Percentiles rank a stretch among this genome's conserved stretches.
Evolutionary conservation across 2,113 vertebrate genomes (phyloP).

Genomic region (Mustela nigripes): DNA sequence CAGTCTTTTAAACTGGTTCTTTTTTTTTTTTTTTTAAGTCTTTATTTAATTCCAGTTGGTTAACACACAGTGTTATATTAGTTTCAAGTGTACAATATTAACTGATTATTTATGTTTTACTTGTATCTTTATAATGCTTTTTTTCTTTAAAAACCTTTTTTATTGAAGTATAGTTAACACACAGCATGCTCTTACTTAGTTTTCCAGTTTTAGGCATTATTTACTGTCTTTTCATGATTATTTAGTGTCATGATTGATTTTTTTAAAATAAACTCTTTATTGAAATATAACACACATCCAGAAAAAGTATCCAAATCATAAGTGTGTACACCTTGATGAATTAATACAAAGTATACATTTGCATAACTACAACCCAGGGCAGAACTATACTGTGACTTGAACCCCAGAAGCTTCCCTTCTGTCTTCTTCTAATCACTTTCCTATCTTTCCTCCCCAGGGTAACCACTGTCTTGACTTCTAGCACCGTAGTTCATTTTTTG

Average conservation of each 20-base stretch:
- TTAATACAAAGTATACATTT: background rate
- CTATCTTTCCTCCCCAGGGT: background rate
- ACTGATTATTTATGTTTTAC: background rate
- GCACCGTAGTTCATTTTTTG: background rate
- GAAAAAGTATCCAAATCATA: background rate
- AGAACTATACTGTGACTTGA: background rate
- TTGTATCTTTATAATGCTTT: background rate
- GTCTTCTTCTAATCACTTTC: background rate
- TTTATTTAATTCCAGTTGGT: background rate
- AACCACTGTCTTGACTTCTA: background rate
- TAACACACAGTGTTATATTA: background rate
- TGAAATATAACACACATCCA: background rate
- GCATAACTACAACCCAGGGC: background rate
- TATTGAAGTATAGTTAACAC: background rate
- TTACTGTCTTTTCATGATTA: background rate
- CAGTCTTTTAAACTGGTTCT: too few relatives aligned
- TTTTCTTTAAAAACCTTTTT: background rate
- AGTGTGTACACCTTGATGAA: background rate
- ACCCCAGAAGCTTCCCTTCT: background rate
- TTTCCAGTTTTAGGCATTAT: constrained; percentile 9
- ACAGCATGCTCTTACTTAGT: background rate
- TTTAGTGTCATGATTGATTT: background rate
- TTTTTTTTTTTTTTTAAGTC: background rate
- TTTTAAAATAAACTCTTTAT: background rate
- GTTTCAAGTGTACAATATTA: background rate